These are phyloP conservation scores for Peromyscus attwateri DNA, from an alignment of 2,797 vertebrate genomes.

Conservation along the genomic window DNA sequence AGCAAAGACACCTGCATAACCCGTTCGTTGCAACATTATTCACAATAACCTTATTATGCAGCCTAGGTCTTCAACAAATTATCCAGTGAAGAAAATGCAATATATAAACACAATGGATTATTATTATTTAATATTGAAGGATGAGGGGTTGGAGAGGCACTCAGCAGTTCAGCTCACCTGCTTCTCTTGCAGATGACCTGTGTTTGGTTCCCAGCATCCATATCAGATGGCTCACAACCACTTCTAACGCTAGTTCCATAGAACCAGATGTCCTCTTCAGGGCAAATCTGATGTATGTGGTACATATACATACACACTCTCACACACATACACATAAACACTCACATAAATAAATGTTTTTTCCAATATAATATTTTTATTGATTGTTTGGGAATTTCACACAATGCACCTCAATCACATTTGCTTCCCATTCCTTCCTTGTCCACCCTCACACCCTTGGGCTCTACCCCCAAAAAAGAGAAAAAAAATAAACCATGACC, in stretches of 20 bases:
- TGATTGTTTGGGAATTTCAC: not conserved
- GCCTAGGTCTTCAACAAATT: not conserved
- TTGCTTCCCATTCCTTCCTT: not conserved
- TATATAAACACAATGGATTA: not conserved
- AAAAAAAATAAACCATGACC: not conserved
- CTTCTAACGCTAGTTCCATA: not conserved
- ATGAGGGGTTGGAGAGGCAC: not conserved
- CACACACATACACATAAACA: not conserved
- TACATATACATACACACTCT: not conserved
- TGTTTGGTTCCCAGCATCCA: not conserved
- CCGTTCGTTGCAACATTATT: not conserved
- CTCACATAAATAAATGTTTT: not conserved
- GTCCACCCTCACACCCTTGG: not conserved
- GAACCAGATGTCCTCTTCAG: not conserved
- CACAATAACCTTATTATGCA: not conserved
- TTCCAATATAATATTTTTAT: not conserved
- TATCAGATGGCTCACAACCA: not conserved
- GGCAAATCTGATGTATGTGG: not conserved
- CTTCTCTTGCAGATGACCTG: not conserved
- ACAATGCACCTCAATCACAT: not conserved
- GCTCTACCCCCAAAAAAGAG: not conserved
- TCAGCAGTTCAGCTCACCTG: not conserved
- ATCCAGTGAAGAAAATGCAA: not conserved
- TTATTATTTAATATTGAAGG: not conserved
- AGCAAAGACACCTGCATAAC: not conserved